A percentile compares a stretch with the other conserved stretches of the same genome.
These are phyloP conservation scores for Stichodactyla mertensii DNA, from an alignment of 64 coral and sea anemone genomes.

Conservation along the genomic window DNA sequence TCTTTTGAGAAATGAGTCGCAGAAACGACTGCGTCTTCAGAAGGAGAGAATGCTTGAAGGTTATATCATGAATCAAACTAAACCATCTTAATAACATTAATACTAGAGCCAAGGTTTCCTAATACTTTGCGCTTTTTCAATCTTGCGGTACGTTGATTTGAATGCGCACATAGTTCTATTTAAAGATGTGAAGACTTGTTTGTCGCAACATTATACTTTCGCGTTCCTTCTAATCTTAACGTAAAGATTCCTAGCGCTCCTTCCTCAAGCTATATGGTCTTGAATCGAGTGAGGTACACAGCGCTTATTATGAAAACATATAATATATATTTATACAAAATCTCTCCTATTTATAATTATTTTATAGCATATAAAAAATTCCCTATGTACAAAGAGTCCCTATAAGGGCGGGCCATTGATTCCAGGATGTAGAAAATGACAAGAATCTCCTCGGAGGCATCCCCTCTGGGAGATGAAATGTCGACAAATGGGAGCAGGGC, in stretches of 20 bases:
- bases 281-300: neutral
- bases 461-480: slow-evolving; percentile 88
- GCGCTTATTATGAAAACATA: neutral
- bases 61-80: too few species aligned
- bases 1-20: too few species aligned
- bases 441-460: slow-evolving; percentile 73
- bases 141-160: too few species aligned
- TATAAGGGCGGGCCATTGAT: slow-evolving; percentile 67
- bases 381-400: slow-evolving; percentile 6
- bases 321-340: slow-evolving; percentile 15
- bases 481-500: slow-evolving; percentile 63
- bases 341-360: slow-evolving; percentile 14
- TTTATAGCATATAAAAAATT: slow-evolving; percentile 13
- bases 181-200: too few species aligned
- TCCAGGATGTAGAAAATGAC: slow-evolving; percentile 87
- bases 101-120: too few species aligned
- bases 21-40: too few species aligned
- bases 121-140: too few species aligned
- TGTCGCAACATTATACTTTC: too few species aligned
- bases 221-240: too few species aligned
- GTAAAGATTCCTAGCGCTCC: neutral
- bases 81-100: too few species aligned
- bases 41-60: too few species aligned
- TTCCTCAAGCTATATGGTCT: neutral
- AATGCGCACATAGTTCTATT: too few species aligned